These are phyloP conservation scores for Xanthorhoe spadicearia DNA, from an alignment of 2,888 invertebrate species.

Conservation along the genomic window DNA sequence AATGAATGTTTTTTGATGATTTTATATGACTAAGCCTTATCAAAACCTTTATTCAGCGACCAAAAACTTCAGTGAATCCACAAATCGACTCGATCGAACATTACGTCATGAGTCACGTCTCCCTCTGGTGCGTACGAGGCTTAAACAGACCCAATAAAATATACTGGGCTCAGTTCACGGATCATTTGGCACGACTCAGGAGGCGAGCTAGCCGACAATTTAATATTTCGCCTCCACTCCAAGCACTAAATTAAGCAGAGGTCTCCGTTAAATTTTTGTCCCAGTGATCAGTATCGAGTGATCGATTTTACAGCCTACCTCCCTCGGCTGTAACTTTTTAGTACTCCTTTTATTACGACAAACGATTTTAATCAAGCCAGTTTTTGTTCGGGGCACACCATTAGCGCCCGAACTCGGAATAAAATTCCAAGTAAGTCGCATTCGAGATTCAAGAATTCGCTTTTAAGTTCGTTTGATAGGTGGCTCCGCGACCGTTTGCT, in stretches of 20 bases:
- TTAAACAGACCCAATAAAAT: conserved; percentile 63
- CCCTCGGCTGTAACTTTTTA: conserved; percentile 82
- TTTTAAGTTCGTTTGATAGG: conserved; percentile 76
- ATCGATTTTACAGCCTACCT: conserved; percentile 82
- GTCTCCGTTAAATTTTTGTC: conserved; percentile 76
- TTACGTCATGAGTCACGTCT: conserved; percentile 22
- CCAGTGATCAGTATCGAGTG: conserved; percentile 77
- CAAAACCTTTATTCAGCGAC: not conserved
- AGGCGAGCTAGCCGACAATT: conserved; percentile 50
- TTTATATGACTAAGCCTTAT: no score
- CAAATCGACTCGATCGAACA: conserved; percentile 4
- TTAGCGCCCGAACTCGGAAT: conserved; percentile 77
- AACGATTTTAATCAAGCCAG: conserved; percentile 85
- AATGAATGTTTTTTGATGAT: no score
- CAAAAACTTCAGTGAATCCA: not conserved
- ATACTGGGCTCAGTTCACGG: conserved; percentile 68
- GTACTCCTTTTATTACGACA: conserved; percentile 83
- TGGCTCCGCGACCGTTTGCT: conserved; percentile 51
- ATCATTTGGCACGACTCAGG: conserved; percentile 62
- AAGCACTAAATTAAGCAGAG: conserved; percentile 61
- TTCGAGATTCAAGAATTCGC: conserved; percentile 75
- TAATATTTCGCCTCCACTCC: conserved; percentile 66
- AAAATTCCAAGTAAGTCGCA: conserved; percentile 77
- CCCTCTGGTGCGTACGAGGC: conserved; percentile 38
- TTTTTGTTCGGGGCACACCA: conserved; percentile 79